Evolutionary conservation across 2,113 vertebrate species (phyloP).

Genomic region (Aramus guarauna): DNA sequence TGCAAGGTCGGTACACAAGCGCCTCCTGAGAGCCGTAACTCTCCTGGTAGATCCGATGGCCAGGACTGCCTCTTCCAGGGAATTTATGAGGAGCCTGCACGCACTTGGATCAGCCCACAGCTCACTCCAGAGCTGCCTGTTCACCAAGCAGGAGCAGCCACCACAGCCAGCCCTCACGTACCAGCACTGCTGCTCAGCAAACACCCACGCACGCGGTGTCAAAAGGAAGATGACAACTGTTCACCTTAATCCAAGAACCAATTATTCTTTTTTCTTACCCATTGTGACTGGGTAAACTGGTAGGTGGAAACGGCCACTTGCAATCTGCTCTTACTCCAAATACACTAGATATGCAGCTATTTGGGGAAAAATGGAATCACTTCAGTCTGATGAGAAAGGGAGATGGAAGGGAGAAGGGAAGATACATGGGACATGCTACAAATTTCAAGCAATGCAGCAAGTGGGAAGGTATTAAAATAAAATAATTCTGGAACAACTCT

Average conservation of each 20-base stretch:
- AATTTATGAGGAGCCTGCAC: background rate
- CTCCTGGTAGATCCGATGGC: background rate
- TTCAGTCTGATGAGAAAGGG: background rate
- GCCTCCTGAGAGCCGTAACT: background rate
- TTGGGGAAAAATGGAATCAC: background rate
- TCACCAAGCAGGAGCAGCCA: background rate
- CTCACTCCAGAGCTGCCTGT: background rate
- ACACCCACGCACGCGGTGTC: accelerated
- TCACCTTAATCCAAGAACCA: background rate
- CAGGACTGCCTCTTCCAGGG: background rate
- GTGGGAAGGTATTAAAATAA: background rate
- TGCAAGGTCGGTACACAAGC: background rate
- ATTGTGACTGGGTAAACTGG: background rate
- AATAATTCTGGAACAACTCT: background rate
- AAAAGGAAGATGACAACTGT: background rate
- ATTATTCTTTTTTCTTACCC: background rate
- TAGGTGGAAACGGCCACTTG: background rate
- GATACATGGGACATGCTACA: background rate
- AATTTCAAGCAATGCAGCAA: background rate
- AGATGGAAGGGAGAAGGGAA: background rate
- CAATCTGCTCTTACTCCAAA: background rate
- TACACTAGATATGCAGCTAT: background rate
- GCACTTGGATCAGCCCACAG: background rate
- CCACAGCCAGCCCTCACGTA: accelerated
- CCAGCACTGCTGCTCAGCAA: background rate